Evolutionary conservation across 1,140 invertebrate species (phyloP), one percentile per base, ranked within the genome.

Genomic region (Drosophila athabasca): DNA sequence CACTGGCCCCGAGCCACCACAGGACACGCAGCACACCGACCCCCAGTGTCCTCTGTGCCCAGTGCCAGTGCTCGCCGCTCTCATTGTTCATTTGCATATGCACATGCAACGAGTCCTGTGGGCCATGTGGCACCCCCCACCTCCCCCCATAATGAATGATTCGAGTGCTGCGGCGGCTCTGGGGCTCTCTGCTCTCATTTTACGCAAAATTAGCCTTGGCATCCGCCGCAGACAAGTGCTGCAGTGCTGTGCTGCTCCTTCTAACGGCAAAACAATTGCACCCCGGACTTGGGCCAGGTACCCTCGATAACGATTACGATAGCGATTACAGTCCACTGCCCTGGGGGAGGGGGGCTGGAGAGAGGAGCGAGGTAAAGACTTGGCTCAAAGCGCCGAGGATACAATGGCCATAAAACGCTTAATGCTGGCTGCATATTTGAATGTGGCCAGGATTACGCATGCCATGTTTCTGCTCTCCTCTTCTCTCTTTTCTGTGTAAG

Each of bases 121-220:
- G 55, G 70, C 8, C 15, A 49, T 35, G 8, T 35, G 8, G 31
- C 8, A 8, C 9, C 8, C 2, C 0, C 8, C 60, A n/a, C 77
- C 7, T 8, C 8, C 29, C 0, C 2, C 9, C 60, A 81, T 87
- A 87, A 82, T 85, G 82, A 85, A 87, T 85, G 78, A 85, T 87
- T 60, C 69, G 55, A 43, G 68, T 62, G 11, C 35, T 39, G 35
- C 35, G 35, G 68, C 71, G 62, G 60, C 57, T 62, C 59, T 68
- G 49, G 67, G 79, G 11, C 8, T 3, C 70, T 62, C 48, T 43
- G 43, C 54, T 67, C 82, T 85, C 74, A 87, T 87, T 87, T 87
- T 71, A 87, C 83, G 82, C 78, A 82, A 88, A 88, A 87, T 87
- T 87, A 87, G 78, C 79, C 65, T 66, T 62, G 65, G 66, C 83